Base-by-base conservation (phyloP, 2,888 invertebrate species). In the Epinotia ramella region DNA sequence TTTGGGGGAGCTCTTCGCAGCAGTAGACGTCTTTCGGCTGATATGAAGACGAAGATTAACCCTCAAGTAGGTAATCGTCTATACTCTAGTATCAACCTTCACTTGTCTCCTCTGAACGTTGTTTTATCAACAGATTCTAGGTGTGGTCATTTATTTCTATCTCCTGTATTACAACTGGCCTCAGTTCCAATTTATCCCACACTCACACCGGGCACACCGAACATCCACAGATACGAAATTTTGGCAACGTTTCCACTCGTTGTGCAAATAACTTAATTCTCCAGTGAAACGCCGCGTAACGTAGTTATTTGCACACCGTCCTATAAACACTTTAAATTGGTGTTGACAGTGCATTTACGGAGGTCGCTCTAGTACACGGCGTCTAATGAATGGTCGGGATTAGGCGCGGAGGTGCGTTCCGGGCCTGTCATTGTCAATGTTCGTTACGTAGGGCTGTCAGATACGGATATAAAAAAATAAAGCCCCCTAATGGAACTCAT, bases 391-490 rank as follows among this genome's bases (percentile, higher is more conserved):
- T 71, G 60, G 60, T 57, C 56, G 24, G 74, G 65, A 75, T 75
- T 73, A 73, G 62, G 53, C n/a, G 63, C 64, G 65, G 77, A 60
- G 74, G 78, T 78, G 73, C 64, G 76, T 62, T 69, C 49, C 44
- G 59, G 72, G 70, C 73, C 75, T 78, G 78, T 79, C 78, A 78
- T 77, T 68, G 78, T 46, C 77, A 76, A 77, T 72, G 57, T 76
- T 76, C 77, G 79, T 78, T 79, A 78, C 82, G 81, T 85, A 82
- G 81, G 80, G 84, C 75, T 84, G 85, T 83, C 53, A 81, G 79
- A 80, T 86, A 84, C 80, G 84, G 81, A 84, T 85, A 81, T 81
- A 79, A 63, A 44, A 69, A 70, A 18, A 33, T 62, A 62, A 60
- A 33, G 49, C 18, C 5, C 2, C 24, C 18, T 70, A n/a, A 16